Evolutionary conservation across 2,888 invertebrate species (phyloP).

Genomic region (Eupithecia subfuscata): DNA sequence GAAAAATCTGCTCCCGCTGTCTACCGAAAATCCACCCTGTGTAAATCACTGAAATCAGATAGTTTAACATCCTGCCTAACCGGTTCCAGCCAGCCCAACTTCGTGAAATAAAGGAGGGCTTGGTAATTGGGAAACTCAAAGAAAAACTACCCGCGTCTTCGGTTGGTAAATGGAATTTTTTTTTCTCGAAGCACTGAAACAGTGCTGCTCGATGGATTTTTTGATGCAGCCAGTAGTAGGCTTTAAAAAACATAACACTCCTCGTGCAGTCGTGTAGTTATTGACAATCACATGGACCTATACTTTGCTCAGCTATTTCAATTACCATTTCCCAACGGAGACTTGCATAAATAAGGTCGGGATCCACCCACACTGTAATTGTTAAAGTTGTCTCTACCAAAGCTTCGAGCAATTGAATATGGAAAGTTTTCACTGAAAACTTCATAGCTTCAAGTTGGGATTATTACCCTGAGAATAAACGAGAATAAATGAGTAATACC

Average conservation of each 20-base stretch:
- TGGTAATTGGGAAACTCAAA: background rate
- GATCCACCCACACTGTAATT: background rate
- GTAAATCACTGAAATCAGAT: background rate
- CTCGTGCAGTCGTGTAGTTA: no score
- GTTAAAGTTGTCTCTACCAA: background rate
- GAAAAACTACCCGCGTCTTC: background rate
- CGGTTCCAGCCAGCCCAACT: background rate
- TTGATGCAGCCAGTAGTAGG: background rate
- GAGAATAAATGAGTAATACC: background rate
- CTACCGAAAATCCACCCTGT: background rate
- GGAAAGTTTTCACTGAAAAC: background rate
- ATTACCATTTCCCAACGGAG: background rate
- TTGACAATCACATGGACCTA: background rate
- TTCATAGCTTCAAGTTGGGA: background rate
- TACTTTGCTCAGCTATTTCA: background rate
- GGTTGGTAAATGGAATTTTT: background rate
- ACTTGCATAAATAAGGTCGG: background rate
- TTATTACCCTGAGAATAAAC: background rate
- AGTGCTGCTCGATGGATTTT: background rate
- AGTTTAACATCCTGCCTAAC: background rate
- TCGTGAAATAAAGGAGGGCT: background rate
- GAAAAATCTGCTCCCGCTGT: background rate
- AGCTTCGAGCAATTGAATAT: background rate
- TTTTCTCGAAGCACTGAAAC: background rate
- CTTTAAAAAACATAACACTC: background rate